A percentile compares a stretch with the other conserved stretches of the same genome.
These are phyloP conservation scores for Spheniscus humboldti DNA, from an alignment of 2,797 vertebrate genomes.

Conservation along the genomic window DNA sequence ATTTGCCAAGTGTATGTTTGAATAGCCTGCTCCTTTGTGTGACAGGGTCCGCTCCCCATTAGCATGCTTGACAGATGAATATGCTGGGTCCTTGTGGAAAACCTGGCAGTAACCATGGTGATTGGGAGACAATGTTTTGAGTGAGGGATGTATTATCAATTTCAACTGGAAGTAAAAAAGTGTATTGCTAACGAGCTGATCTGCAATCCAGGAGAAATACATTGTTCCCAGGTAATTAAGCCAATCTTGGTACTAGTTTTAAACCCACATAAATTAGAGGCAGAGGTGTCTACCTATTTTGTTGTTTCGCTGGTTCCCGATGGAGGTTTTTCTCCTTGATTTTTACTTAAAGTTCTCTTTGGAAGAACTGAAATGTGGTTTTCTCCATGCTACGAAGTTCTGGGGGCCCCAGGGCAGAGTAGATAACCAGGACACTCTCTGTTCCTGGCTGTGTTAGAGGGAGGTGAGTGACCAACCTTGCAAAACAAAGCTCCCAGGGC, in stretches of 20 bases:
- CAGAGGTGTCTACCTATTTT: slow-evolving; percentile 10
- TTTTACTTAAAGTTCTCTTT: slow-evolving; percentile 14
- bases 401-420: background rate
- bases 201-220: slow-evolving; percentile 35
- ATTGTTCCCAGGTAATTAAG: slow-evolving; percentile 65
- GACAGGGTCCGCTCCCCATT: slow-evolving; percentile 73
- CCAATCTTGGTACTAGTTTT: slow-evolving; percentile 42
- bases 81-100: slow-evolving; percentile 68
- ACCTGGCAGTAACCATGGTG: slow-evolving; percentile 75
- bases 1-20: slow-evolving; percentile 77
- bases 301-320: background rate
- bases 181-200: slow-evolving; percentile 48
- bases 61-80: slow-evolving; percentile 77
- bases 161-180: slow-evolving; percentile 55
- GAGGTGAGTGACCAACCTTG: background rate
- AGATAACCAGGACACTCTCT: background rate
- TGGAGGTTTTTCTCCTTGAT: background rate
- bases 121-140: slow-evolving; percentile 72
- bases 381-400: background rate
- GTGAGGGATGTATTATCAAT: slow-evolving; percentile 70
- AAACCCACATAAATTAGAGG: slow-evolving; percentile 50
- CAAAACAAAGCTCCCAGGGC: background rate
- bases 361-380: background rate
- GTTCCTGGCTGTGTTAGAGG: background rate
- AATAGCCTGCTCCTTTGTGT: slow-evolving; percentile 72